Evolutionary conservation across 2,113 vertebrate species (phyloP).

Genomic region (Anthoscopus minutus): DNA sequence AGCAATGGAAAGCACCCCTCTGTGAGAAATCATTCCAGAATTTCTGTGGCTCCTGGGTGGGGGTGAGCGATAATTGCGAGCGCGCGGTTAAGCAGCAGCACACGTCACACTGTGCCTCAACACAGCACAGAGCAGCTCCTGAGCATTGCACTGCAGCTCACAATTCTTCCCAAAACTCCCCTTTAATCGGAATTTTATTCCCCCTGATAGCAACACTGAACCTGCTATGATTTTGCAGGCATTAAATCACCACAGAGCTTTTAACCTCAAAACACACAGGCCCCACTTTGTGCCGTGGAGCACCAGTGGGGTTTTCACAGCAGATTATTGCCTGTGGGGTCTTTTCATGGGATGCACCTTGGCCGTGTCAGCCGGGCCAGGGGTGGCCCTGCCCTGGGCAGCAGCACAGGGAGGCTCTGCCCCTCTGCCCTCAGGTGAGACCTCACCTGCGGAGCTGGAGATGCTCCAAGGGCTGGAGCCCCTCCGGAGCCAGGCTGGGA

Average conservation of each 20-base stretch:
- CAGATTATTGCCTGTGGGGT: not conserved
- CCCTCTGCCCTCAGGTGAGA: not conserved
- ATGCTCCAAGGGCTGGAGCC: not conserved
- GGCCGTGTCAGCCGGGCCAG: not conserved
- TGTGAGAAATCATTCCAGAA: not conserved
- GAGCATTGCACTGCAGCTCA: accelerated
- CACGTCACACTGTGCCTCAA: not conserved
- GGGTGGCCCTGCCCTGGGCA: not conserved
- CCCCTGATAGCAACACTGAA: not conserved
- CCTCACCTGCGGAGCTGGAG: not conserved
- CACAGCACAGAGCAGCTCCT: not conserved
- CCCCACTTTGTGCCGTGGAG: accelerated
- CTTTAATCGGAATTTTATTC: not conserved
- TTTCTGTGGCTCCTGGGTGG: not conserved
- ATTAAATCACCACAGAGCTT: not conserved
- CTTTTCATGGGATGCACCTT: accelerated
- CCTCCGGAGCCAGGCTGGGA: not conserved
- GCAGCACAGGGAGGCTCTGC: not conserved
- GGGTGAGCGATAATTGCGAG: not conserved
- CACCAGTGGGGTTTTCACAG: not conserved
- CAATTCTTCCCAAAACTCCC: not conserved
- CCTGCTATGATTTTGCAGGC: not conserved
- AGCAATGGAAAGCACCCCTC: not conserved
- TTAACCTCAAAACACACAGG: not conserved
- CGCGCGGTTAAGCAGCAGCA: not conserved